A percentile compares a stretch with the other conserved stretches of the same genome.
phyloP scores from a whole-genome alignment of 2,797 vertebrate species.

The Halcyon smyrnensis region DNA sequence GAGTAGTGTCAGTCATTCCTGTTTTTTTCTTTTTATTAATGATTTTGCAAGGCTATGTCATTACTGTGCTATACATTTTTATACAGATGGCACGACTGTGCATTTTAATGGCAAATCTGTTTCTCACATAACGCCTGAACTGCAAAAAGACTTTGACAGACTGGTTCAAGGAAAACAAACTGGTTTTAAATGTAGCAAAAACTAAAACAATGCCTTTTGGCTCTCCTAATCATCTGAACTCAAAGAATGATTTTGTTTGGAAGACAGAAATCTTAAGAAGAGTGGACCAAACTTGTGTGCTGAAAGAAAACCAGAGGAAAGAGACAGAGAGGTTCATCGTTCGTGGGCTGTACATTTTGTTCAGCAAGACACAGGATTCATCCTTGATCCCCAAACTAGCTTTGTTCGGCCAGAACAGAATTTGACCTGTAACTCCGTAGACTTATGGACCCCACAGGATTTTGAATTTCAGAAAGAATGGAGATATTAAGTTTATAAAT shows the following conservation, averaged over 20 bases:
- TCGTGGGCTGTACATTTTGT: background rate
- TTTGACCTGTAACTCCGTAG: background rate
- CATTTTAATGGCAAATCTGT: constrained; percentile 89
- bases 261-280: constrained; percentile 69
- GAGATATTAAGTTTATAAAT: background rate
- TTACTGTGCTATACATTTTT: constrained; percentile 84
- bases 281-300: constrained; percentile 58
- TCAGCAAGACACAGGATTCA: background rate
- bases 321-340: background rate
- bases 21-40: constrained; percentile 84
- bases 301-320: constrained; percentile 26
- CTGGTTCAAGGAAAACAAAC: constrained; percentile 87
- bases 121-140: constrained; percentile 87
- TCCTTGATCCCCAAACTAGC: background rate
- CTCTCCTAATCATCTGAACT: constrained; percentile 81
- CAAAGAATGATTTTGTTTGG: constrained; percentile 77
- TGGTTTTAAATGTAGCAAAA: constrained; percentile 86
- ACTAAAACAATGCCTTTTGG: constrained; percentile 87
- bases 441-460: background rate
- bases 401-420: background rate
- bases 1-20: constrained; percentile 84
- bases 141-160: constrained; percentile 88
- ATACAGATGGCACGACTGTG: constrained; percentile 87
- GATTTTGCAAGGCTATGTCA: constrained; percentile 84
- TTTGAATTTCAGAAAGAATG: background rate